Evolutionary conservation across 2,888 invertebrate genomes (phyloP).

Genomic region (Coremacera marginata): DNA sequence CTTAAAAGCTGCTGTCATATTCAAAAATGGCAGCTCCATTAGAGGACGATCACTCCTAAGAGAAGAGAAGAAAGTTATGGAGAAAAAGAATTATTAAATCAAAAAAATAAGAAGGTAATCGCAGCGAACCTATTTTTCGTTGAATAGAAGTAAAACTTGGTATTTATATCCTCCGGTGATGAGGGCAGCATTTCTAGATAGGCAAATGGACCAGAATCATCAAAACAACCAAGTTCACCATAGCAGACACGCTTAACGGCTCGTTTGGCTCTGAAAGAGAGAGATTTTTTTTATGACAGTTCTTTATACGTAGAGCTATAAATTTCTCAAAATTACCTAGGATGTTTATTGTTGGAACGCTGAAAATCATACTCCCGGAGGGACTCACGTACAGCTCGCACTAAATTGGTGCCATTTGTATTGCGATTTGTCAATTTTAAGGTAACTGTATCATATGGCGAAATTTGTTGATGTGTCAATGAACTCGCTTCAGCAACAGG

Average conservation of each 20-base stretch:
- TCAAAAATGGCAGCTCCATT: conserved; percentile 79
- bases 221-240: conserved; percentile 91
- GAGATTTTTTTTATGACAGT: no score
- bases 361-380: conserved; percentile 53
- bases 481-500: background rate
- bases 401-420: conserved; percentile 54
- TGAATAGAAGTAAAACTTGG: conserved; percentile 84
- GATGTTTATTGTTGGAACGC: conserved; percentile 46
- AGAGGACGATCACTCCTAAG: conserved; percentile 72
- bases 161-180: conserved; percentile 87
- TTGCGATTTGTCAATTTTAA: conserved; percentile 30
- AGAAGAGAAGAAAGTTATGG: background rate
- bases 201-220: conserved; percentile 89
- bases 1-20: conserved; percentile 77
- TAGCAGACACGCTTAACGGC: conserved; percentile 89
- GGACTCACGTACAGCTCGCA: conserved; percentile 57
- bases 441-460: conserved; percentile 37
- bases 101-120: background rate
- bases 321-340: conserved; percentile 41
- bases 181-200: conserved; percentile 91
- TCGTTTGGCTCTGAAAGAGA: conserved; percentile 75
- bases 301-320: no score
- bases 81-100: background rate
- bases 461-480: background rate
- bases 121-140: conserved; percentile 73